Conservation (phyloP, 2,888 invertebrate genomes). For the Temnothorax ravouxi region DNA sequence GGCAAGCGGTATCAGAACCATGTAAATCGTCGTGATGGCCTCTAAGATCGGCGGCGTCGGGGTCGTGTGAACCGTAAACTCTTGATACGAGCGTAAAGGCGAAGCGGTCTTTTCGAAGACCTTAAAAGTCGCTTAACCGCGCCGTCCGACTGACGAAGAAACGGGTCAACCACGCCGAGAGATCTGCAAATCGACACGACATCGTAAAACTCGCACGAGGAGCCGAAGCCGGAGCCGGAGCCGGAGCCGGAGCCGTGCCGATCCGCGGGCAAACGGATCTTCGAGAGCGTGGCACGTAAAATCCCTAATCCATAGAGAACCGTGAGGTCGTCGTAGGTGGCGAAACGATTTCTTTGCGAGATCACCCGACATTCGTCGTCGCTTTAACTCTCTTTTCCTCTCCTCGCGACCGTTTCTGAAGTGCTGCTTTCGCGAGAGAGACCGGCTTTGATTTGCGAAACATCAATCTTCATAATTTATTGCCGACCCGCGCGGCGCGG, state of each 20-base stretch:
- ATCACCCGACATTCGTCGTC: conserved; percentile 48
- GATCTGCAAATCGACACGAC: conserved; percentile 76
- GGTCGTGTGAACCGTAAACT: conserved; percentile 80
- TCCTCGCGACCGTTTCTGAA: conserved; percentile 33
- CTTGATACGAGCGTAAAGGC: conserved; percentile 70
- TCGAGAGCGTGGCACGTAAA: conserved; percentile 60
- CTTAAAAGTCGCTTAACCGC: conserved; percentile 70
- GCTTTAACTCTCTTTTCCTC: conserved; percentile 48
- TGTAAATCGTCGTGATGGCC: conserved; percentile 77
- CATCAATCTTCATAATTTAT: conserved; percentile 77
- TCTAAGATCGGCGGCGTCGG: conserved; percentile 74
- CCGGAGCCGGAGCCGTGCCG: conserved; percentile 40
- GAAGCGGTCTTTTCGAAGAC: conserved; percentile 69
- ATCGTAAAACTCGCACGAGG: conserved; percentile 74
- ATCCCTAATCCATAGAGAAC: conserved; percentile 68
- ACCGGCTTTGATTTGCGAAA: conserved; percentile 75
- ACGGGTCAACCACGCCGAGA: conserved; percentile 70
- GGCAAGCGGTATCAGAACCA: conserved; percentile 72
- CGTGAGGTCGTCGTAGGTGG: conserved; percentile 72
- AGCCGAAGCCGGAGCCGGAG: conserved; percentile 47
- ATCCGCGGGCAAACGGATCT: conserved; percentile 57
- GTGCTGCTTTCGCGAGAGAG: conserved; percentile 55
- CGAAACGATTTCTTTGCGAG: conserved; percentile 72
- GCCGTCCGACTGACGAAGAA: conserved; percentile 66
- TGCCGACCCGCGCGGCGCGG: conserved; percentile 60